Evolutionary conservation across 2,113 vertebrate genomes (phyloP).

Genomic region (Gnathonemus longibarbis): DNA sequence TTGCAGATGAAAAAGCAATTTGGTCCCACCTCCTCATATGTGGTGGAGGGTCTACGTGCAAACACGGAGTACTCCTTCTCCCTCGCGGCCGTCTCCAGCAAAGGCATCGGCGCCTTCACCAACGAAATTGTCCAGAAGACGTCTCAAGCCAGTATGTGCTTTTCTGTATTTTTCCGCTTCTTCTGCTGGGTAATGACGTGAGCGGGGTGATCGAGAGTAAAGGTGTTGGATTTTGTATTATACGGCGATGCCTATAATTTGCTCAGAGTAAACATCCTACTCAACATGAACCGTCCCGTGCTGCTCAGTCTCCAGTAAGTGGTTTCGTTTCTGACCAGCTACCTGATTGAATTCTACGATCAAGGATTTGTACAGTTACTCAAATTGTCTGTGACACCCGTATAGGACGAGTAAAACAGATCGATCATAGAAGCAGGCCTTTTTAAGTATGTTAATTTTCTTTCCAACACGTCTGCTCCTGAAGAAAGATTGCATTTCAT

Average conservation of each 20-base stretch:
- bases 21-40: constrained; percentile 73
- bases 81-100: constrained; percentile 84
- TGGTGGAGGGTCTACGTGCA: constrained; percentile 82
- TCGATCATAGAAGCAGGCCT: neutral
- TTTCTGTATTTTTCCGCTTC: neutral
- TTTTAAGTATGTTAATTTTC: neutral
- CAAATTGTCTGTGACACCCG: neutral
- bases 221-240: neutral
- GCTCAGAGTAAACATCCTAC: neutral
- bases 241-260: neutral
- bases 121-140: constrained; percentile 86
- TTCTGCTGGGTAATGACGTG: neutral
- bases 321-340: neutral
- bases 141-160: constrained; percentile 93
- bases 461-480: neutral
- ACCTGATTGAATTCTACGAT: neutral
- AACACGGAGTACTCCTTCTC: constrained; percentile 94
- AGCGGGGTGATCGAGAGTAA: neutral
- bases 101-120: constrained; percentile 92
- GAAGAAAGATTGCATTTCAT: constrained; percentile 4
- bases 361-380: neutral
- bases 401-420: neutral
- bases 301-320: neutral
- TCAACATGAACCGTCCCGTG: neutral
- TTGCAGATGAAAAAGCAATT: constrained; percentile 79